A percentile compares a stretch with the other conserved stretches of the same genome.
Conservation (phyloP, 2,113 vertebrate species). For the Amphiprion ocellaris region DNA sequence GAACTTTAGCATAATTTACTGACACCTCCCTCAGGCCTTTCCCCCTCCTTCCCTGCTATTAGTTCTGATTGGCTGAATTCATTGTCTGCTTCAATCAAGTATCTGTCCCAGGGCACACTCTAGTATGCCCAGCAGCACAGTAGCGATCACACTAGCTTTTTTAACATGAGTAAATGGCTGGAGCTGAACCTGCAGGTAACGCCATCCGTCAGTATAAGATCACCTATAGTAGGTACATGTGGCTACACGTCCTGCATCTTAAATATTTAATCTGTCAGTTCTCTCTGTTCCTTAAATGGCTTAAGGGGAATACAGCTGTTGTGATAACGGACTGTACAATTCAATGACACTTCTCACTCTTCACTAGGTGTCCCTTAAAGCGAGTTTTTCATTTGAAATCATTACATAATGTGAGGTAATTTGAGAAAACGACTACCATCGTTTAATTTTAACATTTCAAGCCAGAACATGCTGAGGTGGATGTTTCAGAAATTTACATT, state of each 20-base stretch:
- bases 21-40: neutral
- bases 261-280: neutral
- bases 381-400: constrained; percentile 4
- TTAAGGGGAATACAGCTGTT: neutral
- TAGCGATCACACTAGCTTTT: neutral
- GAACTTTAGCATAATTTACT: neutral
- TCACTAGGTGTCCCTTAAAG: too few relatives aligned
- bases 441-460: neutral
- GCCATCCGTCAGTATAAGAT: constrained; percentile 11
- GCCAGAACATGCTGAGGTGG: neutral
- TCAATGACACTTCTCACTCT: neutral
- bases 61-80: constrained; percentile 13
- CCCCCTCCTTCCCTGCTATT: neutral
- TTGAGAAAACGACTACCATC: neutral
- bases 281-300: neutral
- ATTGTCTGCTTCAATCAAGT: neutral
- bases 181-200: neutral
- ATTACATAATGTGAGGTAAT: neutral
- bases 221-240: constrained; percentile 1
- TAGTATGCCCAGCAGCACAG: neutral
- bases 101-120: neutral
- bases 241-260: neutral
- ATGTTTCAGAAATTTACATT: neutral
- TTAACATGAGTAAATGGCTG: neutral
- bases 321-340: too few relatives aligned